phyloP scores from a whole-genome alignment of 2,113 vertebrate genomes.

The Carettochelys insculpta region DNA sequence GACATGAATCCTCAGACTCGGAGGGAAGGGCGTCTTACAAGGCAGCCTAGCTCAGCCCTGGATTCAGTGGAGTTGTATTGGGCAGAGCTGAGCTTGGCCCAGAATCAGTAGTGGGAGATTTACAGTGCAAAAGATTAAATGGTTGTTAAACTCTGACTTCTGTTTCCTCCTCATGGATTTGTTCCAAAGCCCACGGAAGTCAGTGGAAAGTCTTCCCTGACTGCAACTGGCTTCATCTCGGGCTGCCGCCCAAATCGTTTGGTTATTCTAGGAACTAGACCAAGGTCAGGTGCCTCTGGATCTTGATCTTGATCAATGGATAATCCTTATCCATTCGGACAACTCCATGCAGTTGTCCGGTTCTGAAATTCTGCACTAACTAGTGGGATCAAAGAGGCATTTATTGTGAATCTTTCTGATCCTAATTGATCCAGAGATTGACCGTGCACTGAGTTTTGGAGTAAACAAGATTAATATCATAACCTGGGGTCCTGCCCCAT shows the following conservation, averaged over 20 bases:
- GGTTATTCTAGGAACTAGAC: not conserved
- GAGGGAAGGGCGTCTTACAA: not conserved
- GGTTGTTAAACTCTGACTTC: not conserved
- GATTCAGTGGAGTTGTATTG: conserved; percentile 26
- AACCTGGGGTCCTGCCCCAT: not conserved
- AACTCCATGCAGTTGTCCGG: too few species aligned
- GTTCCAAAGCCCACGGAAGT: conserved; percentile 26
- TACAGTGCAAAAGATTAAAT: not conserved
- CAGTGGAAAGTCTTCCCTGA: conserved; percentile 14
- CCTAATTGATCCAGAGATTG: not conserved
- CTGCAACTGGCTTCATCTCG: not conserved
- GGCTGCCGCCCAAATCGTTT: not conserved
- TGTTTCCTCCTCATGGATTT: conserved; percentile 17
- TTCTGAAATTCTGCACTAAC: not conserved
- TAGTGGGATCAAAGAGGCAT: not conserved
- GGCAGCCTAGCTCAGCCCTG: not conserved
- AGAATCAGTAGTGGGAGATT: conserved; percentile 20
- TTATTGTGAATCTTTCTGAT: not conserved
- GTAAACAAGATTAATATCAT: not conserved
- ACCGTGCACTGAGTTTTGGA: not conserved
- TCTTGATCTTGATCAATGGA: not conserved
- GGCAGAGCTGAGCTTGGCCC: conserved; percentile 22
- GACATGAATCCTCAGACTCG: conserved; percentile 7
- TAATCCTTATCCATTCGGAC: not conserved
- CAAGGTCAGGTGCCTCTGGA: not conserved